These are phyloP conservation scores for Nebria brevicollis DNA, from an alignment of 2,888 invertebrate species.

Conservation along the genomic window DNA sequence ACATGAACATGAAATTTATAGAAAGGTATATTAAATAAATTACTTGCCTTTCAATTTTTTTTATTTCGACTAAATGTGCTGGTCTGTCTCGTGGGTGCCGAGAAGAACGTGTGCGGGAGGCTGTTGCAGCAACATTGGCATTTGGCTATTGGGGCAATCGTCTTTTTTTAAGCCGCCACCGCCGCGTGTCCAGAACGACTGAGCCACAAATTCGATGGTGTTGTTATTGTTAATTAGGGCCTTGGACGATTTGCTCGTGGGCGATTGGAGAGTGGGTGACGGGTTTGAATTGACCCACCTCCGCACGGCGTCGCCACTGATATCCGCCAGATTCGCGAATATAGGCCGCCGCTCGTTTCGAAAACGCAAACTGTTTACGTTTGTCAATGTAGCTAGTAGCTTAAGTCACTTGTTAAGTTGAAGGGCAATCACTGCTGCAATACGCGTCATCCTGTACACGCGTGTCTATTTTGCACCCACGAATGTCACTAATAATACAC, in stretches of 20 bases:
- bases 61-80: too few species aligned
- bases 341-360: constrained; percentile 19
- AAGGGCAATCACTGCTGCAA: not conserved
- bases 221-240: constrained; percentile 65
- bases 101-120: constrained; percentile 62
- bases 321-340: constrained; percentile 69
- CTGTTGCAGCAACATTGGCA: constrained; percentile 73
- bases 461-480: not conserved
- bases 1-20: too few species aligned
- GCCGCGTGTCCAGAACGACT: constrained; percentile 55
- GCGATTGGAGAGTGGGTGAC: constrained; percentile 64
- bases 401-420: not conserved
- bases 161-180: constrained; percentile 50
- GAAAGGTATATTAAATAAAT: too few species aligned
- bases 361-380: too few species aligned
- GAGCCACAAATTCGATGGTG: constrained; percentile 64
- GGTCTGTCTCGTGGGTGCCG: constrained; percentile 63
- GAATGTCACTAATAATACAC: not conserved
- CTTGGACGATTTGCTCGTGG: not conserved
- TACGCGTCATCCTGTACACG: not conserved
- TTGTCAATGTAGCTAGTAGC: not conserved
- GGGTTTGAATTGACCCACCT: constrained; percentile 69
- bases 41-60: too few species aligned
- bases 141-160: constrained; percentile 56
- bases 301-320: constrained; percentile 69